These are phyloP conservation scores for Gobio occitaniae DNA, from an alignment of 2,797 vertebrate species.

Conservation along the genomic window DNA sequence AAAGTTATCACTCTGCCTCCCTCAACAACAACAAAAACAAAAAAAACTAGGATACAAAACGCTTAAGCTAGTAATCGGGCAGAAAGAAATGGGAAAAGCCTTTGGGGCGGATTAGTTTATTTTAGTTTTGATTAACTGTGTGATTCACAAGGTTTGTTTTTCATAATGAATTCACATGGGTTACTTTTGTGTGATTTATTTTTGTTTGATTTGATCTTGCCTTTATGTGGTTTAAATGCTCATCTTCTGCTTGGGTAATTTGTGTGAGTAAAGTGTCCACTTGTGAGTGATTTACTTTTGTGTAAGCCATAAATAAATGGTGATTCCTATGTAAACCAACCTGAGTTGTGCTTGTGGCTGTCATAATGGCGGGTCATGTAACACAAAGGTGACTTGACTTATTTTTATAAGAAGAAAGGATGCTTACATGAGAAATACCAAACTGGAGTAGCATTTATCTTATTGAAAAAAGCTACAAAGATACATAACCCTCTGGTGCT, in stretches of 20 bases:
- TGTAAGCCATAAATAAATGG: neutral
- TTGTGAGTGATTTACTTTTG: neutral
- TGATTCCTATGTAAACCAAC: neutral
- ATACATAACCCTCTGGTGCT: too few relatives aligned
- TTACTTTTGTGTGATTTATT: neutral
- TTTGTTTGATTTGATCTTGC: neutral
- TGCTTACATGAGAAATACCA: too few relatives aligned
- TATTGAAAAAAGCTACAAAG: too few relatives aligned
- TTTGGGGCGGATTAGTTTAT: too few relatives aligned
- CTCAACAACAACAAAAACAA: neutral
- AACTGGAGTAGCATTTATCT: too few relatives aligned
- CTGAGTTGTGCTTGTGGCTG: neutral
- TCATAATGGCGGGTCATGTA: too few relatives aligned
- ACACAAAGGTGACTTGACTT: too few relatives aligned
- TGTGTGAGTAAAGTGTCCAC: neutral
- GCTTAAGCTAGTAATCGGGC: too few relatives aligned
- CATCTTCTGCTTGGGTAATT: neutral
- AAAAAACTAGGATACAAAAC: too few relatives aligned
- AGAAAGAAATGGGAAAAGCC: too few relatives aligned
- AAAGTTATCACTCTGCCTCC: neutral
- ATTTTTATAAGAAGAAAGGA: too few relatives aligned
- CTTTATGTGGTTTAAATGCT: neutral
- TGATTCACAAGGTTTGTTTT: neutral
- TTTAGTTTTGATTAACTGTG: neutral
- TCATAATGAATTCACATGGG: neutral